These are phyloP conservation scores for Cetoscarus ocellatus DNA, from an alignment of 2,797 vertebrate species.

Conservation along the genomic window DNA sequence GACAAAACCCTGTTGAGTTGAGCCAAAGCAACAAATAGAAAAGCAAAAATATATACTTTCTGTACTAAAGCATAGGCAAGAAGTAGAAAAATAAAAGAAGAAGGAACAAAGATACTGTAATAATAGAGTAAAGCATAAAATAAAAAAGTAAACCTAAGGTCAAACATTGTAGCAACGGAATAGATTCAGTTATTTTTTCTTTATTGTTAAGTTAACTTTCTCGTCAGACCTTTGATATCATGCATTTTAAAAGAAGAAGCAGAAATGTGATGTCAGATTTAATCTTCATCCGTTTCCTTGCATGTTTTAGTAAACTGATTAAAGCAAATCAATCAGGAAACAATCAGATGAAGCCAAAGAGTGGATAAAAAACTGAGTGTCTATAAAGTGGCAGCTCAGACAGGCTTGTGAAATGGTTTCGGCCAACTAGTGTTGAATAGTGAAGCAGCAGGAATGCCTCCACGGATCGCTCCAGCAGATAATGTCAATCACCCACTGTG, in stretches of 20 bases:
- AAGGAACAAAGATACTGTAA: no score
- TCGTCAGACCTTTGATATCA: no score
- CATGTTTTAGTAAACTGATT: constrained; percentile 11
- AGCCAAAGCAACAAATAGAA: no score
- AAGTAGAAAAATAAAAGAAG: no score
- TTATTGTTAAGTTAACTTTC: no score
- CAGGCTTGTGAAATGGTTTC: constrained; percentile 63
- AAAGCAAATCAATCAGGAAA: constrained; percentile 38
- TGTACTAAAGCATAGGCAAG: no score
- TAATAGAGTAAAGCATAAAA: no score
- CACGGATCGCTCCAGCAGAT: constrained; percentile 80
- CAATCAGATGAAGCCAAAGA: constrained; percentile 28
- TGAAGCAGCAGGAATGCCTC: constrained; percentile 77
- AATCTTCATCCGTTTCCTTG: neutral
- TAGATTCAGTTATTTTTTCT: no score
- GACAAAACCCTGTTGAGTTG: no score
- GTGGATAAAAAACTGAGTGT: constrained; percentile 48
- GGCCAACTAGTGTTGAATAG: constrained; percentile 61
- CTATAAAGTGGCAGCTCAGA: constrained; percentile 56
- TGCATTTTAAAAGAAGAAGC: neutral
- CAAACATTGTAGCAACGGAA: no score
- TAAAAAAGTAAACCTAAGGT: no score
- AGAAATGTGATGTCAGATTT: neutral
- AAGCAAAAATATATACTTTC: no score
- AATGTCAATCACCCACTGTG: constrained; percentile 87